Base-by-base conservation (phyloP, 2,888 invertebrate species). In the Noctua comes region DNA sequence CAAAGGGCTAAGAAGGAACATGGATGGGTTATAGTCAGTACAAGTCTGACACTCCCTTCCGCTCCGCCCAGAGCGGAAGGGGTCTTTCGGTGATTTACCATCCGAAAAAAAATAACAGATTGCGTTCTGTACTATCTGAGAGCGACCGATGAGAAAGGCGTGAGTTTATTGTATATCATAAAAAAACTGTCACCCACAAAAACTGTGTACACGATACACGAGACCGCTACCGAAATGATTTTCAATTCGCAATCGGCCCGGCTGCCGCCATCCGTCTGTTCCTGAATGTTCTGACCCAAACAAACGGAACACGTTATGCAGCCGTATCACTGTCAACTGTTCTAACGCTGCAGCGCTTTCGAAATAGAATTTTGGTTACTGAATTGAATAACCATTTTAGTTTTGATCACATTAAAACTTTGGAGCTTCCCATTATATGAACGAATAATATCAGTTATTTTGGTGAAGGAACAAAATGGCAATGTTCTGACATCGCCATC, bases 271-370 rank as follows among this genome's bases (percentile, higher is more conserved):
- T 73, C 54, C 16, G 66, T 77, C 82, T 73, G 73, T 40, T 0
- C 2, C 66, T 18, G 8, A 66, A 43, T 4, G n/a, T n/a, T 7
- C 57, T 73, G 77, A 54, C 80, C 27, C 27, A 27, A 74, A 79
- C 65, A 78, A 71, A 83, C 64, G 71, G 18, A 24, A 21, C 62
- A 57, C 64, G 74, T 66, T 62, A 76, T 75, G 40, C 66, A 62
- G 48, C 48, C 69, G 43, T 40, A 54, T 74, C 82, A 78, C 78
- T 66, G 43, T 51, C 62, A 57, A 70, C 27, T 27, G 54, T 57
- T 62, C 73, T 36, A 81, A 43, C 43, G 21, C n/a, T 46, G n/a
- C 79, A 65, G 1, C 21, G 68, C 24, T 69, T 59, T 10, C 27
- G 4, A 51, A 71, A 80, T 36, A 51, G 21, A 70, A 57, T 31